Evolutionary conservation across 2,888 invertebrate genomes (phyloP), one percentile per base, ranked within the genome.

Genomic region (Euproctis similis): DNA sequence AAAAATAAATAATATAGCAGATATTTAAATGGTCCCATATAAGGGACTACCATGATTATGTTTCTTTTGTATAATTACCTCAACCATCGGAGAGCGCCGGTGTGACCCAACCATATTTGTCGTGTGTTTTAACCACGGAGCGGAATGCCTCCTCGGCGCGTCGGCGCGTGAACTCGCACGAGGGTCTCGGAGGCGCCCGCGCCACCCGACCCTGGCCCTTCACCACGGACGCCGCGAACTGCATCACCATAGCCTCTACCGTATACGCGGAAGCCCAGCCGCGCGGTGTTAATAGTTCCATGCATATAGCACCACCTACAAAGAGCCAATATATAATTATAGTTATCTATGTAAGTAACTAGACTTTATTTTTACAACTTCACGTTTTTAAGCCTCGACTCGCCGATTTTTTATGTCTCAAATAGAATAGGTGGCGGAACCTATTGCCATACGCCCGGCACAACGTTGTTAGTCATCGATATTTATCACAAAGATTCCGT

Each of bases 71-170:
- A n/a, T n/a, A n/a, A n/a, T n/a, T 18, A 26, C 35, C 36, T 89
- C 90, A 95, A 64, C 95, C 95, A 70, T 95, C 95, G 24, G 94
- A 89, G 39, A 94, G 85, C 8, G 94, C 90, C 12, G 94, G 94
- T 12, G 95, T 95, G 26, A 95, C 94, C 95, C 95, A 95, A 29
- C 95, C 95, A 64, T 94, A 95, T 64, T 95, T 95, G 63, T 95
- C 94, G 64, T 95, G 95, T 5, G 94, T 95, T 73, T 94, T 94
- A 34, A 95, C 94, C 45, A 95, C 86, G 32, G 93, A 93, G 48
- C 93, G 87, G 76, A 95, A 95, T 13, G 95, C 92, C 59, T 94
- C 93, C 67, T 95, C 95, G n/a, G 95, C 95, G 28, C 92, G 89
- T 42, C 92, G 87, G 42, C 77, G 86, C 49, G 87, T 92, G 70